Evolutionary conservation across 2,888 invertebrate species (phyloP), one percentile per base, ranked within the genome.

Genomic region (Drosophila bunnanda): DNA sequence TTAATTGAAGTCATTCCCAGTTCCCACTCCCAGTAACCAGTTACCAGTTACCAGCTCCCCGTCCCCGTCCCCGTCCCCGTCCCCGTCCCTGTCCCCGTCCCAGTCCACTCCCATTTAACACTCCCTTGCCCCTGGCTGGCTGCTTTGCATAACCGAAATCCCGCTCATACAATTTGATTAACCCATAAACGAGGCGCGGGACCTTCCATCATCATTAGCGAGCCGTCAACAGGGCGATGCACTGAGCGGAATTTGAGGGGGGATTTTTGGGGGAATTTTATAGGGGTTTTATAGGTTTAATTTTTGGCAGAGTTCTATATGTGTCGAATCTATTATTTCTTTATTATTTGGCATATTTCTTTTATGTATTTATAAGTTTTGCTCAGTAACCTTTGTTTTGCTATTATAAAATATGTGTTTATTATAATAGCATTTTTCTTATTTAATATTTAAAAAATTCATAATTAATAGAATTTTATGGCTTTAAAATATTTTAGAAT

Each of bases 141-240:
- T 77, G 83, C 71, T 83, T 83, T 87, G 83, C 83, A 83, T 83
- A 87, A 69, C 69, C 52, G 46, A 72, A 72, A 48, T 64, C 73
- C 39, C 73, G 72, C 69, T 52, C 75, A 75, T 62, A 57, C 74
- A 72, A 83, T 84, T 87, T 83, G 88, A 87, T 87, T 83, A 83
- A 87, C 85, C 78, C 81, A 86, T 72, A 73, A 72, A 72, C 73
- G 72, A 62, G 73, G 41, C 56, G 73, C 73, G 64, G 73, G 72
- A 62, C 71, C 88, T 77, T 83, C 88, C 83, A 82, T 87, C 88
- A 83, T 83, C 85, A 83, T 87, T 84, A 83, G 82, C 82, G 88
- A 59, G 38, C n/a, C 57, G 28, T 62, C 54, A n/a, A 34, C 54
- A 25, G 9, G 5, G 52, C 41, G 9, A 15, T 65, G 44, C 62